Percentiles rank a stretch among this genome's conserved stretches.
phyloP scores from a whole-genome alignment of 2,113 vertebrate genomes.

The Gadus macrocephalus region DNA sequence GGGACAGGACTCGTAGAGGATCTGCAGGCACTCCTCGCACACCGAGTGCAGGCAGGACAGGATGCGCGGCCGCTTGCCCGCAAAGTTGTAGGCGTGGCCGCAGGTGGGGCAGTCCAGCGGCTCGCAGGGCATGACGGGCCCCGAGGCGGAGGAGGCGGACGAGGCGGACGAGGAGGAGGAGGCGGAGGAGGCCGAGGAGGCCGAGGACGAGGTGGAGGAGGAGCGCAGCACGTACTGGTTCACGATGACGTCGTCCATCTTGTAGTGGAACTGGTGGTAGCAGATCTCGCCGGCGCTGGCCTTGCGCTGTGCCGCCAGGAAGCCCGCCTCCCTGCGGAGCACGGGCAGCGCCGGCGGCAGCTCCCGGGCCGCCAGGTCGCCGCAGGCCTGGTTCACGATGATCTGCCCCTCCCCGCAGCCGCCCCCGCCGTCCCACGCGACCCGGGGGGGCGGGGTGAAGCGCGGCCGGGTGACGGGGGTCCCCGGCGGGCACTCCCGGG shows the following conservation, averaged over 20 bases:
- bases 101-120: conserved; percentile 96
- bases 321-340: conserved; percentile 80
- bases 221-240: conserved; percentile 91
- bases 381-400: conserved; percentile 95
- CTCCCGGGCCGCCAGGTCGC: conserved; percentile 70
- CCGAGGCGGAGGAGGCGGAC: conserved; percentile 61
- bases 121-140: conserved; percentile 80
- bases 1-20: conserved; percentile 98
- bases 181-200: conserved; percentile 46
- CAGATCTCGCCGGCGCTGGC: conserved; percentile 86
- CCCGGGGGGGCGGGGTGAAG: conserved; percentile 78
- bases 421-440: conserved; percentile 76
- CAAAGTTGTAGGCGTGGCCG: conserved; percentile 93
- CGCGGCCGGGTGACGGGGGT: conserved; percentile 82
- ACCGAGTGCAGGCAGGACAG: conserved; percentile 97
- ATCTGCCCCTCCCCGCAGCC: conserved; percentile 86
- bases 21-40: conserved; percentile 98
- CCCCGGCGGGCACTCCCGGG: conserved; percentile 75
- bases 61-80: conserved; percentile 92
- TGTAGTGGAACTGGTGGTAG: conserved; percentile 90
- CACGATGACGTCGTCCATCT: conserved; percentile 92
- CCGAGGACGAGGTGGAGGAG: conserved; percentile 63
- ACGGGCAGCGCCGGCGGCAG: conserved; percentile 66
- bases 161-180: conserved; percentile 50
- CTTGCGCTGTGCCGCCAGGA: conserved; percentile 83